Conservation (phyloP, 2,797 vertebrate genomes). For the Delichon dasypus region DNA sequence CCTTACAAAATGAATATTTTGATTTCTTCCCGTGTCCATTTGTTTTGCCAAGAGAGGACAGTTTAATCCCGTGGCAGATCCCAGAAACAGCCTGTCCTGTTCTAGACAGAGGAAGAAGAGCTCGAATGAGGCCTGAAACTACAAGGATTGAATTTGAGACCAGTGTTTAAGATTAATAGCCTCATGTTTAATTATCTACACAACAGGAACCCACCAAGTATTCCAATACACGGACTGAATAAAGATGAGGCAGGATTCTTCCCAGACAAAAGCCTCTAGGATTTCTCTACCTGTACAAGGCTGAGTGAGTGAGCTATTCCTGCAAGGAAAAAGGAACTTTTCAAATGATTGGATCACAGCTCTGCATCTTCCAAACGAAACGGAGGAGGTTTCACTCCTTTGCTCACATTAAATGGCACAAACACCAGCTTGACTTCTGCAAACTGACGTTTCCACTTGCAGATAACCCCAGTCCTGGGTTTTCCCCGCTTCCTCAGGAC, state of each 20-base stretch:
- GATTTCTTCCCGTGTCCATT: background rate
- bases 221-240: background rate
- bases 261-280: background rate
- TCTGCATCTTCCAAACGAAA: background rate
- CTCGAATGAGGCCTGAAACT: background rate
- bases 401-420: background rate
- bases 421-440: background rate
- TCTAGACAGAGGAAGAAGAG: background rate
- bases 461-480: background rate
- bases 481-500: background rate
- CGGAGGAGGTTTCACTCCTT: background rate
- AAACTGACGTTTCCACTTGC: background rate
- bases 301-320: background rate
- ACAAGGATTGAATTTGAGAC: background rate
- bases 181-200: background rate
- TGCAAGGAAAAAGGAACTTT: background rate
- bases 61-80: background rate
- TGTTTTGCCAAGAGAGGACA: background rate
- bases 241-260: background rate
- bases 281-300: background rate
- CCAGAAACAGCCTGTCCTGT: background rate
- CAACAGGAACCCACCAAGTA: background rate
- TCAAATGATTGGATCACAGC: rapidly evolving
- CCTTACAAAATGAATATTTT: background rate
- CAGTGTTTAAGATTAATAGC: background rate